Conservation (phyloP, 2,888 invertebrate species). For the Chrysolina americana region DNA sequence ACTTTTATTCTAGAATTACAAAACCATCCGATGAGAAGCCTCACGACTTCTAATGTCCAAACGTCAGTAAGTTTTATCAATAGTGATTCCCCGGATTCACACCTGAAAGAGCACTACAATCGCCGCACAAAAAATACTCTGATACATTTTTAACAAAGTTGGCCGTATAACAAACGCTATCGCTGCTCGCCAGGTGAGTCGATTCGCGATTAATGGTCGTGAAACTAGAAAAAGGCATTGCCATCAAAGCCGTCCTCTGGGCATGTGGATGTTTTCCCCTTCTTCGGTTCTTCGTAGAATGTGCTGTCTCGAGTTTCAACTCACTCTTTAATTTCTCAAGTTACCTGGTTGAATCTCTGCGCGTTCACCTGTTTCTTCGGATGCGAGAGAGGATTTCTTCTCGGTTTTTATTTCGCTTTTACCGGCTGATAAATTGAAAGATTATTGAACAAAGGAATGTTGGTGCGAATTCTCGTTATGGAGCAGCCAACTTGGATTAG, state of each 20-base stretch:
- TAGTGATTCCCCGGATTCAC: constrained; percentile 41
- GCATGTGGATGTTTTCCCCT: constrained; percentile 48
- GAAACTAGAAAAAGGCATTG: constrained; percentile 48
- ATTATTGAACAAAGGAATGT: constrained; percentile 24
- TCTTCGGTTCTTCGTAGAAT: constrained; percentile 38
- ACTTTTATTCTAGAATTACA: constrained; percentile 17
- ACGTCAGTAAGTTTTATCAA: constrained; percentile 41
- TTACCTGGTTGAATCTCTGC: constrained; percentile 35
- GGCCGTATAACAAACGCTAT: constrained; percentile 32
- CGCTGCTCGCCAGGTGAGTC: constrained; percentile 42
- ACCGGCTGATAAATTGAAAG: constrained; percentile 27
- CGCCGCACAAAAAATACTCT: constrained; percentile 23
- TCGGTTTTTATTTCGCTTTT: constrained; percentile 23
- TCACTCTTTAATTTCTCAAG: constrained; percentile 35
- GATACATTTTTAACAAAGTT: constrained; percentile 17
- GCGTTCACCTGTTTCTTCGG: constrained; percentile 31
- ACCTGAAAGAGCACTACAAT: constrained; percentile 33
- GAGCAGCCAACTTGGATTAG: not conserved
- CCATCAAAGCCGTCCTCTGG: constrained; percentile 47
- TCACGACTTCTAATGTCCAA: not conserved
- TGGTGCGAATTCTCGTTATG: constrained; percentile 7
- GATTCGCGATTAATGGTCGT: constrained; percentile 47
- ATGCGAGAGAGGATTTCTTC: constrained; percentile 26
- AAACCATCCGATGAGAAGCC: not conserved
- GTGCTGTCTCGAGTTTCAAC: constrained; percentile 31